Base-by-base conservation (phyloP, 2,888 invertebrate species). In the Philhelius pedissequus region DNA sequence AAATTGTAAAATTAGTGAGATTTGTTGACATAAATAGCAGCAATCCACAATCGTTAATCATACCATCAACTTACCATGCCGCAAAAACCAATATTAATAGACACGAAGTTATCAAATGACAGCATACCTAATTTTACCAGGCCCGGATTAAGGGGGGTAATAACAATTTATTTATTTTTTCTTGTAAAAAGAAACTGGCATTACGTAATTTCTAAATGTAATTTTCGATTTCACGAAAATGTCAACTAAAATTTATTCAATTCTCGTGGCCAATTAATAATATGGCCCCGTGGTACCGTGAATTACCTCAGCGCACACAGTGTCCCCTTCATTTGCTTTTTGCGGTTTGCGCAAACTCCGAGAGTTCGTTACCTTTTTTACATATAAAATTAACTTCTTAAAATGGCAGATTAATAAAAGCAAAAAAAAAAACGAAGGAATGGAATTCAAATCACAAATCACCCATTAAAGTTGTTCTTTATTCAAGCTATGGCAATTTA, bases 401-500 rank as follows among this genome's bases (percentile, higher is more conserved):
- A 20, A 45, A 56, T 40, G 40, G 40, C 25, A 40, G 35, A 62
- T 62, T 38, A 22, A 74, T 27, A 38, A 56, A 60, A 40, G 2
- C 2, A 9, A 27, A 15, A 27, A 52, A 27, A 15, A 30, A 52
- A 27, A 32, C 6, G 3, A 54, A 4, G 32, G 13, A 56, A 64
- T 81, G 32, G 68, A 73, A 77, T 82, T 62, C 66, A 68, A 73
- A 71, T 73, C 73, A 77, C 77, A 77, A 56, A 73, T 73, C 73
- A 60, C 58, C 75, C 66, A 75, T 81, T 76, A 70, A 75, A 54
- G 38, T 40, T 32, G 69, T 32, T 68, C 13, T 18, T 60, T n/a
- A n/a, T n/a, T 40, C 35, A n/a, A 64, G 18, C 45, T 13, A 45
- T 68, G 30, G 40, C 15, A 11, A 60, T 25, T 62, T 25, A n/a